phyloP scores from a whole-genome alignment of 2,888 invertebrate genomes.

The Molorchus minor region DNA sequence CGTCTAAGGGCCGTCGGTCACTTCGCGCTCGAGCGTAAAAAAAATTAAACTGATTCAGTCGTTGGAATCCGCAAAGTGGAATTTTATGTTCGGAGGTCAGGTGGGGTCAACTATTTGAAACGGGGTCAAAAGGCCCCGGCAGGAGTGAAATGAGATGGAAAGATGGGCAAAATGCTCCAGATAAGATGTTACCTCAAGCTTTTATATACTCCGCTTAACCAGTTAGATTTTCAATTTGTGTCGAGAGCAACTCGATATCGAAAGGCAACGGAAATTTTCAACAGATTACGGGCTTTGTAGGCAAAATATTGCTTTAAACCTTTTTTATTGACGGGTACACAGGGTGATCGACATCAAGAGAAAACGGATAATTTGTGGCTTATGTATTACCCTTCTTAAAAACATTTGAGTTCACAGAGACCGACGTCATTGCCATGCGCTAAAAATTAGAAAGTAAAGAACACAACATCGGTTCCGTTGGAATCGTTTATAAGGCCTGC shows the following conservation, averaged over 20 bases:
- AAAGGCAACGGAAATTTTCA: conserved; percentile 45
- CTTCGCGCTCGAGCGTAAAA: not conserved
- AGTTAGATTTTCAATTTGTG: conserved; percentile 55
- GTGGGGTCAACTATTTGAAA: conserved; percentile 45
- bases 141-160: conserved; percentile 52
- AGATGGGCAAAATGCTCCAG: conserved; percentile 51
- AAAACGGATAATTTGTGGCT: no score
- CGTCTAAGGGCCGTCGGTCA: not conserved
- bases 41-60: conserved; percentile 24
- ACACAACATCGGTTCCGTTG: no score
- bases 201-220: conserved; percentile 52
- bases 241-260: conserved; percentile 51
- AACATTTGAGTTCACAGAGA: no score
- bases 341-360: no score
- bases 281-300: conserved; percentile 47
- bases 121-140: conserved; percentile 45
- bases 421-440: no score
- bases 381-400: no score
- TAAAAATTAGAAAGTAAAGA: no score
- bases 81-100: conserved; percentile 42
- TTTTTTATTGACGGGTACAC: no score
- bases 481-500: no score
- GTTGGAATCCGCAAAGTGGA: conserved; percentile 35
- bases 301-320: conserved; percentile 38
- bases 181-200: conserved; percentile 54